phyloP scores from a whole-genome alignment of 2,797 vertebrate species.

The Typhlichthys subterraneus region DNA sequence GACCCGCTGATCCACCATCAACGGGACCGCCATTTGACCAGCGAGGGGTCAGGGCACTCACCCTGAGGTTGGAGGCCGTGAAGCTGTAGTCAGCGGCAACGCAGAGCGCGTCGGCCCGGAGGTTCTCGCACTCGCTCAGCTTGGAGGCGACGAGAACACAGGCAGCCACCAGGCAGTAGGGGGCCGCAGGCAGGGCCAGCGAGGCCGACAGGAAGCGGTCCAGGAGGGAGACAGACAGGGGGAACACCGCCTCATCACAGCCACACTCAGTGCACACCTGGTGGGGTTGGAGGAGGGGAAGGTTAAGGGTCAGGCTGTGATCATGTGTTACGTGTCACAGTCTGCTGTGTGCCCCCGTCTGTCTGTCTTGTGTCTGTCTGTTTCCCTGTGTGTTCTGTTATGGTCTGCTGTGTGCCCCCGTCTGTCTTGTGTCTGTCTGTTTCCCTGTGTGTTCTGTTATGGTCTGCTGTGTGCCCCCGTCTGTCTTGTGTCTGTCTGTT shows the following conservation, averaged over 20 bases:
- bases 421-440: too few relatives aligned
- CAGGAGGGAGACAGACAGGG: conserved; percentile 76
- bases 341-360: too few relatives aligned
- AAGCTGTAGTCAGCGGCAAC: conserved; percentile 74
- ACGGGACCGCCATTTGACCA: neutral
- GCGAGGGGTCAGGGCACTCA: conserved; percentile 46
- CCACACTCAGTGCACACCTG: conserved; percentile 78
- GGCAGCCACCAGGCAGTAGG: conserved; percentile 70
- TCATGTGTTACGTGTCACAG: too few relatives aligned
- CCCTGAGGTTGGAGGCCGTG: conserved; percentile 63
- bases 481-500: too few relatives aligned
- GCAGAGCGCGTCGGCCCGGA: conserved; percentile 68
- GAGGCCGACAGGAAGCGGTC: conserved; percentile 74
- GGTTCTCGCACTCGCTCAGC: conserved; percentile 71
- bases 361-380: too few relatives aligned
- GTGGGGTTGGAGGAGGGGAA: neutral
- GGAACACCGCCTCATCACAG: conserved; percentile 77
- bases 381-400: too few relatives aligned
- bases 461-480: too few relatives aligned
- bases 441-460: too few relatives aligned
- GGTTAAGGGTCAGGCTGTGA: too few relatives aligned
- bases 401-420: too few relatives aligned
- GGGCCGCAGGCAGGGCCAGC: conserved; percentile 64
- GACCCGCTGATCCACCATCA: neutral
- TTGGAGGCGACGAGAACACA: conserved; percentile 82